A percentile compares a stretch with the other conserved stretches of the same genome.
phyloP scores from a whole-genome alignment of 2,797 vertebrate species.

The Pseudocheirus occidentalis region DNA sequence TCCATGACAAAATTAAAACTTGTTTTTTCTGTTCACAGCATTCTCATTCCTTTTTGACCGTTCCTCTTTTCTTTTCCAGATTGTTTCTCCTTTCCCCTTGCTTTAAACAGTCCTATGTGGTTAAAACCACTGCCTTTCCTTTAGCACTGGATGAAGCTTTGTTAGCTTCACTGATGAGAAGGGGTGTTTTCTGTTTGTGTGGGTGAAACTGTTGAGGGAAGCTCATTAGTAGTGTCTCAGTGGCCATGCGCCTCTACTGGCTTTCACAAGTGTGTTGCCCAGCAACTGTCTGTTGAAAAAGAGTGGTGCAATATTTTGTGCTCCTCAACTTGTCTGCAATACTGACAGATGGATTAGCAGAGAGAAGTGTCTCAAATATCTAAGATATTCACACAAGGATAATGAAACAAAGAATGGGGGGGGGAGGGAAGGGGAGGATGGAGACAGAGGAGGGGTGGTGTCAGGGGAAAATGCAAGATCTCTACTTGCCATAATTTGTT shows the following conservation, averaged over 20 bases:
- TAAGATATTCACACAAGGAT: background rate
- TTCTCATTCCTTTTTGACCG: no score
- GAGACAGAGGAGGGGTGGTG: background rate
- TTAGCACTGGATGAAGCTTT: background rate
- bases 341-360: background rate
- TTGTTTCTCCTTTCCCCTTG: constrained; percentile 12
- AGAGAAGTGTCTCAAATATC: background rate
- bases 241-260: background rate
- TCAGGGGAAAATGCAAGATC: constrained; percentile 23
- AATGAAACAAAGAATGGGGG: background rate
- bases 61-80: background rate
- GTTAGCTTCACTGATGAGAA: background rate
- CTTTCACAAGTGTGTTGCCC: background rate
- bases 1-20: background rate
- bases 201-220: background rate
- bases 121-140: background rate
- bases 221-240: background rate
- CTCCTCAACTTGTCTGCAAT: background rate
- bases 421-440: no score
- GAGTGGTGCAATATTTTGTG: background rate
- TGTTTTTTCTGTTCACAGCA: background rate
- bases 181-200: background rate
- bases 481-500: constrained; percentile 2
- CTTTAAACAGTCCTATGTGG: background rate
- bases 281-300: background rate